These are phyloP conservation scores for Drosophila atripex DNA, from an alignment of 2,888 invertebrate species.

Conservation along the genomic window DNA sequence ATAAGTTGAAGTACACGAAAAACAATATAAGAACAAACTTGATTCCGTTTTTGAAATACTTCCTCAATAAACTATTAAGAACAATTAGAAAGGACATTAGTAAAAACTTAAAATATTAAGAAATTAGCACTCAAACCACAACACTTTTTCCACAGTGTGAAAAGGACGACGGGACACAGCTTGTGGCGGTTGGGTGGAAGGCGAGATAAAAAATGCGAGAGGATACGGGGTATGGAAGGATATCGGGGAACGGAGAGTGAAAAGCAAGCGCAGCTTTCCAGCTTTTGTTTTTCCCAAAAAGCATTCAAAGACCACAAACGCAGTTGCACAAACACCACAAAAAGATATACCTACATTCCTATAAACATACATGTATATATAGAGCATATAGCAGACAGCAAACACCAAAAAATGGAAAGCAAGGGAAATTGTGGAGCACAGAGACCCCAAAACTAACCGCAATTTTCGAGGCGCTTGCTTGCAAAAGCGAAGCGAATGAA, in stretches of 20 bases:
- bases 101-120: not conserved
- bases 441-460: slow-evolving; percentile 68
- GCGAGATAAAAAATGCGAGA: slow-evolving; percentile 22
- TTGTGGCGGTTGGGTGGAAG: slow-evolving; percentile 61
- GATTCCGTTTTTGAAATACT: too few relatives aligned
- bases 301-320: slow-evolving; percentile 63
- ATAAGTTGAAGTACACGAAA: slow-evolving; percentile 14
- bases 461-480: slow-evolving; percentile 79
- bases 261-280: slow-evolving; percentile 73
- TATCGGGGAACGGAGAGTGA: slow-evolving; percentile 24
- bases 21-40: not conserved
- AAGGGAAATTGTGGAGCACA: slow-evolving; percentile 8
- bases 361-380: slow-evolving; percentile 2
- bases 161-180: slow-evolving; percentile 67
- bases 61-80: too few relatives aligned
- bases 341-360: slow-evolving; percentile 13
- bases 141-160: not conserved
- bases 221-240: not conserved
- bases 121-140: not conserved
- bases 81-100: too few relatives aligned
- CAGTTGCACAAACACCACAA: slow-evolving; percentile 60
- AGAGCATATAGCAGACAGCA: slow-evolving; percentile 41
- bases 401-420: slow-evolving; percentile 45
- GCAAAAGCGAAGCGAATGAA: slow-evolving; percentile 51
- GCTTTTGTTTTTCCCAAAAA: slow-evolving; percentile 75